These are phyloP conservation scores for Eupristina koningsbergeri DNA, from an alignment of 1,140 invertebrate genomes.

Conservation along the genomic window DNA sequence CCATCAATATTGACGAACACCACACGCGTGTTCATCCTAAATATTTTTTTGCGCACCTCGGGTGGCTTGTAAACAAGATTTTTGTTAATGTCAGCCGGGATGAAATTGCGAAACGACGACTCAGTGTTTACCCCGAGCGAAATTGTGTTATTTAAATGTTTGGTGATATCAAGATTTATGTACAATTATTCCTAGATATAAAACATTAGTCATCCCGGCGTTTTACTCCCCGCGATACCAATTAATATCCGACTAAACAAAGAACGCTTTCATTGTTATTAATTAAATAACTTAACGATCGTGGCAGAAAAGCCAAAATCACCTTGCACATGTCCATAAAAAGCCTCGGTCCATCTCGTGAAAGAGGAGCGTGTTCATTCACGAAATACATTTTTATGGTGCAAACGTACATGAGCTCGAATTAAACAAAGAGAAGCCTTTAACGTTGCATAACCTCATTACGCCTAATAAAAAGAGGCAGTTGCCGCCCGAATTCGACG, in stretches of 20 bases:
- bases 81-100: neutral
- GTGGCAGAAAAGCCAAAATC: neutral
- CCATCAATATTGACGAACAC: neutral
- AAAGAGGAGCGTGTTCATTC: no score
- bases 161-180: neutral
- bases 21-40: neutral
- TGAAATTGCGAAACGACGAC: neutral
- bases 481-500: neutral
- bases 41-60: neutral
- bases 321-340: neutral
- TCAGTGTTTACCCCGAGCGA: neutral
- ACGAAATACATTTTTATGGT: no score
- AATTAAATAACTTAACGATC: neutral
- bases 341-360: neutral
- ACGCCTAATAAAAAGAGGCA: neutral
- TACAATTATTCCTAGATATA: neutral
- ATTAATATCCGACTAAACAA: neutral
- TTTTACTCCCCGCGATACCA: neutral
- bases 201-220: neutral
- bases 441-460: neutral
- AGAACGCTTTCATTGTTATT: neutral
- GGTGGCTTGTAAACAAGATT: constrained; percentile 15
- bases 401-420: neutral
- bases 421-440: neutral
- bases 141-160: constrained; percentile 11